Evolutionary conservation across 1,140 invertebrate genomes (phyloP).

Genomic region (Caerostris darwini): DNA sequence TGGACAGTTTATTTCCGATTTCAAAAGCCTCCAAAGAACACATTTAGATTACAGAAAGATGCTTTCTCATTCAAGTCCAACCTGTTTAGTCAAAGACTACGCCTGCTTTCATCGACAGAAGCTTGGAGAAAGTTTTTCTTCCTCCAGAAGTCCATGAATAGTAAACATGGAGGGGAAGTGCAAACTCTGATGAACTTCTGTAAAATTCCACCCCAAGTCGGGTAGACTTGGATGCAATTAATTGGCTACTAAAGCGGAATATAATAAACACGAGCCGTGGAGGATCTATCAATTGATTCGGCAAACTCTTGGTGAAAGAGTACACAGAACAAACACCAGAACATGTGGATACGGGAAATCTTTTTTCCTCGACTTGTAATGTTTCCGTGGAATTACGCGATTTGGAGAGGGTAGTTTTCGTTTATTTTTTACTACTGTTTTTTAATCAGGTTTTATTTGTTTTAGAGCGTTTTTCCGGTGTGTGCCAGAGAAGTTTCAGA

Average conservation of each 20-base stretch:
- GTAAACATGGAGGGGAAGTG: constrained; percentile 60
- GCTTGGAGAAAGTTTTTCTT: not conserved
- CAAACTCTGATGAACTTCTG: constrained; percentile 61
- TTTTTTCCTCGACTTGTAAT: constrained; percentile 1
- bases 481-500: constrained; percentile 10
- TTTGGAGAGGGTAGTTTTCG: constrained; percentile 6
- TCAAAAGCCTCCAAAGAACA: not conserved
- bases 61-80: constrained; percentile 71
- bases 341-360: not conserved
- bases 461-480: constrained; percentile 34
- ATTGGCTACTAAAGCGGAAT: constrained; percentile 71
- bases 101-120: not conserved
- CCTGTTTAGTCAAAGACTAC: constrained; percentile 67
- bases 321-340: constrained; percentile 31
- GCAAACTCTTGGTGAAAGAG: constrained; percentile 64
- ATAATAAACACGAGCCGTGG: constrained; percentile 61
- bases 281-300: constrained; percentile 71
- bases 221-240: constrained; percentile 68
- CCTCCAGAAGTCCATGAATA: constrained; percentile 51
- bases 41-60: constrained; percentile 43
- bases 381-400: constrained; percentile 55
- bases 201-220: constrained; percentile 45
- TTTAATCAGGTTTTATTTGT: constrained; percentile 59
- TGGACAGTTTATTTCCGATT: constrained; percentile 33
- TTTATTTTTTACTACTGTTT: constrained; percentile 28